Base-by-base conservation (phyloP, 2,113 vertebrate species). In the Piprites chloris region DNA sequence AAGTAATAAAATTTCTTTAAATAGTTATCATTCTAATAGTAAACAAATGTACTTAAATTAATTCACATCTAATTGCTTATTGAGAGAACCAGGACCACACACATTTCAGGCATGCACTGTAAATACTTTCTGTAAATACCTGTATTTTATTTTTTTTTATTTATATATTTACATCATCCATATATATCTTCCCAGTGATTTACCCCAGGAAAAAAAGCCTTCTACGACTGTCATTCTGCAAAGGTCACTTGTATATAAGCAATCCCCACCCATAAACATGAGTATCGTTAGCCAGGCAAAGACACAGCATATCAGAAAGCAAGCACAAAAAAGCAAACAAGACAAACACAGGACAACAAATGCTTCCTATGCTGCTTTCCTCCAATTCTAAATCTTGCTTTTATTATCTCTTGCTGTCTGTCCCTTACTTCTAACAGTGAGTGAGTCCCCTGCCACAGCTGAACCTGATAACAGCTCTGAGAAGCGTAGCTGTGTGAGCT, bases 221-320 rank as follows among this genome's bases (percentile, higher is more conserved):
- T 80, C 58, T 52, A 7, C n/a, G 50, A 50, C 9, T 19, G 3
- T 26, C 80, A 65, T 14, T 81, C 12, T 52, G 46, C 77, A 73
- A 66, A 47, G 28, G 63, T 20, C 6, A 2, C 22, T 39, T 59
- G 20, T 9, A 42, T 27, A 77, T 73, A 52, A 68, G n/a, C 55
- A 49, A 84, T 39, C 7, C 4, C 4, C 14, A 44, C 11, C 9
- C 16, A 55, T 12, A 77, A 69, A 68, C 21, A 8, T 2, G 5
- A 32, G 33, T 73, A 66, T 35, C 52, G 39, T 41, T 14, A 68
- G 22, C 53, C 30, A 46, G 12, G 33, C 46, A 72, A 89, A 79
- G 67, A 52, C 0, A 87, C 18, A 44, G 14, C 26, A 58, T 0
- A 0, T 44, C 0, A 61, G 19, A 86, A 46, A 16, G 9, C 56